These are phyloP conservation scores for Bombus haemorrhoidalis DNA, from an alignment of 1,140 invertebrate genomes.

Conservation along the genomic window DNA sequence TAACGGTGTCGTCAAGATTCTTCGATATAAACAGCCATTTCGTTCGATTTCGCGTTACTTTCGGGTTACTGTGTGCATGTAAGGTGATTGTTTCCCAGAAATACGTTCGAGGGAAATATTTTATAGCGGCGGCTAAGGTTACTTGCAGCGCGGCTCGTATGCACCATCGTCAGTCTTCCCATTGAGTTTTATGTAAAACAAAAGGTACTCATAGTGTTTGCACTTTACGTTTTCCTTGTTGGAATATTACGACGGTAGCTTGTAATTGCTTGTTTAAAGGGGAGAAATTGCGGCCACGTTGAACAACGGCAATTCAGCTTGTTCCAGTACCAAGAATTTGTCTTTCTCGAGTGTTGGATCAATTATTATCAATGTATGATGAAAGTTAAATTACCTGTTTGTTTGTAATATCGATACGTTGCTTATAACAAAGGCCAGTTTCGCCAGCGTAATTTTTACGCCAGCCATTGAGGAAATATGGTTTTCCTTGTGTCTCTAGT, in stretches of 20 bases:
- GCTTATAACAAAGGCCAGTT: neutral
- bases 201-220: neutral
- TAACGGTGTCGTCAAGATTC: conserved; percentile 9
- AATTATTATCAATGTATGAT: neutral
- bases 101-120: conserved; percentile 4
- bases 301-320: neutral
- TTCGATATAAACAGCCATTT: neutral
- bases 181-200: conserved; percentile 1
- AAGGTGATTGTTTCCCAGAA: conserved; percentile 4
- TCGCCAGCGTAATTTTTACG: neutral
- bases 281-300: neutral
- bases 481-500: no score
- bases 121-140: neutral
- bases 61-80: neutral
- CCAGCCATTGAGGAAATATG: neutral
- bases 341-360: neutral
- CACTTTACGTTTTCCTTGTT: neutral
- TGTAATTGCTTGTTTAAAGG: conserved; percentile 16
- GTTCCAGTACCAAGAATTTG: neutral
- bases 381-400: neutral
- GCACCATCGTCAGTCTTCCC: neutral
- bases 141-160: neutral
- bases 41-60: neutral
- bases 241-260: neutral
- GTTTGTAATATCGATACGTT: neutral